Conservation (phyloP, 2,113 vertebrate genomes). For the Eudyptes chrysolophus region DNA sequence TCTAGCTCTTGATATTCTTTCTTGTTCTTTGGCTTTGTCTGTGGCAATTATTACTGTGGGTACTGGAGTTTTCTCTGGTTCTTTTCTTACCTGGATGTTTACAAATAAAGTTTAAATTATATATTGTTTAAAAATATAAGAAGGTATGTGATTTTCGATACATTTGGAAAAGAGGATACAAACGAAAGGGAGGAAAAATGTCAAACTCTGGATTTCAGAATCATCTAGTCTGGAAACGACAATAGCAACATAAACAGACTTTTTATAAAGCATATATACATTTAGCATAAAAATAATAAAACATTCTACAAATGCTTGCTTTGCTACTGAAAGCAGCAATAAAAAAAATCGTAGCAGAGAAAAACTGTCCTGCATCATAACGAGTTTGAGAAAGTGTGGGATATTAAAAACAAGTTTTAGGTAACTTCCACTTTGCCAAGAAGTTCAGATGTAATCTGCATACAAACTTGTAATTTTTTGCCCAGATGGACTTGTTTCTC, state of each 20-base stretch:
- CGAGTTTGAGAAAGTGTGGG: neutral
- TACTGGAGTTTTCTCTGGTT: conserved; percentile 71
- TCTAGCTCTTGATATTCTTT: conserved; percentile 72
- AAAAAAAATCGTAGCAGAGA: neutral
- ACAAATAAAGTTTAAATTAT: neutral
- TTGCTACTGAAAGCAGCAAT: neutral
- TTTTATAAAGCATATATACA: neutral
- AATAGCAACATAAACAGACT: neutral
- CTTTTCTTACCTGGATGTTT: conserved; percentile 74
- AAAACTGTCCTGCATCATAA: conserved; percentile 4
- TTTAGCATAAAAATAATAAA: neutral
- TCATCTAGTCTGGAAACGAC: neutral
- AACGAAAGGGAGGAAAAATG: neutral
- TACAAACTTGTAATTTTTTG: neutral
- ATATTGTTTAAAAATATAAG: neutral
- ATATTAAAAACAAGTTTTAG: neutral
- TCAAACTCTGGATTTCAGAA: neutral
- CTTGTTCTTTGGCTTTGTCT: conserved; percentile 75
- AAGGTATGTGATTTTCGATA: neutral
- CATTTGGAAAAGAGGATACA: neutral
- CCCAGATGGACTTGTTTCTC: neutral
- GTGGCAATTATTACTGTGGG: conserved; percentile 69
- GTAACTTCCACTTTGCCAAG: neutral
- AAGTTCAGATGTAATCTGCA: neutral
- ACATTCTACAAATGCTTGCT: neutral